Evolutionary conservation across 1,140 invertebrate species (phyloP), one percentile per base, ranked within the genome.

Genomic region (Halictus rubicundus): DNA sequence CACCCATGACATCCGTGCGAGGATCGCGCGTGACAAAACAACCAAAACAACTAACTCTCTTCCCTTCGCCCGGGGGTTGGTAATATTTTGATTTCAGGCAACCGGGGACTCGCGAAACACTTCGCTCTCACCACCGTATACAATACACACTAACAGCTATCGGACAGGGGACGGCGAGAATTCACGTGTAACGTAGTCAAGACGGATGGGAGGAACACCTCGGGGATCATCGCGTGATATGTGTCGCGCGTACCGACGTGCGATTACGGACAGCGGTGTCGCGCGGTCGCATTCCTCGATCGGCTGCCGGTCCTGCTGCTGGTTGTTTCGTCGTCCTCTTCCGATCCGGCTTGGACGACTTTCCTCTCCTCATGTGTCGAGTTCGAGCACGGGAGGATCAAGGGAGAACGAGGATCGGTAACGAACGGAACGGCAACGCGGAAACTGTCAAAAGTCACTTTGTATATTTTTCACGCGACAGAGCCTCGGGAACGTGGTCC

Each of bases 221-320:
- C 54, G 65, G 63, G 49, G 74, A 84, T 85, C 84, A 84, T 85
- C 84, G 84, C 82, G 83, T 80, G 81, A 75, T 83, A 42, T 32
- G 32, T 32, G 5, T 75, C 81, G 70, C 81, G 75, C 19, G 70
- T 12, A 52, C 5, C 23, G 75, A 25, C 42, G n/a, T 52, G 42
- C 19, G 32, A 54, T 16, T 52, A 70, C 65, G 21, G 66, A 59
- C 83, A n/a, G 83, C 74, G 70, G 57, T 61, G 61, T 57, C 49
- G 14, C 49, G 73, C 27, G 39, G 59, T 46, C 27, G 72, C 83
- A 73, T 80, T 72, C 46, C 76, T 57, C 49, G 83, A 59, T 5
- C 57, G 39, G 59, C 59, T 37, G 19, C 77, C 78, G 77, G 57
- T 78, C 37, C 25, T 57, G 21, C 14, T 25, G 54, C n/a, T 32